A percentile compares a stretch with the other conserved stretches of the same genome.
These are phyloP conservation scores for Mimumesa dahlbomi DNA, from an alignment of 2,888 invertebrate species.

Conservation along the genomic window DNA sequence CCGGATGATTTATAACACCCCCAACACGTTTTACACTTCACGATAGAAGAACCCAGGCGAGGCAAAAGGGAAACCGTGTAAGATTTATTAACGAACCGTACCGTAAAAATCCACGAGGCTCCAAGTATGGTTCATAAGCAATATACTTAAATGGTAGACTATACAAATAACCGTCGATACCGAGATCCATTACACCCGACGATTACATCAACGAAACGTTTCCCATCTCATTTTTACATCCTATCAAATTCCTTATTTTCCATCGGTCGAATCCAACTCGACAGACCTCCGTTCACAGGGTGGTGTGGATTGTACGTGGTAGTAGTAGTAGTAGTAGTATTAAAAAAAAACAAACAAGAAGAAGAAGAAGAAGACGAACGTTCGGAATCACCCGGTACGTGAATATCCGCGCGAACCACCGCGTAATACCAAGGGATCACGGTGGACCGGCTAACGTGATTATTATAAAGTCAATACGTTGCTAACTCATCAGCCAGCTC, in stretches of 20 bases:
- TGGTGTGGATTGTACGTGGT: too few species aligned
- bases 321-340: too few species aligned
- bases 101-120: slow-evolving; percentile 4
- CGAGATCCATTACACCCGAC: slow-evolving; percentile 10
- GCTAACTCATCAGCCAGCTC: slow-evolving; percentile 80
- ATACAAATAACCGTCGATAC: slow-evolving; percentile 18
- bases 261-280: not conserved
- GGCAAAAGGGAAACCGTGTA: too few species aligned
- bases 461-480: slow-evolving; percentile 81
- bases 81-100: not conserved
- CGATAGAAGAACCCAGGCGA: not conserved
- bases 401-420: slow-evolving; percentile 69
- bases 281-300: not conserved
- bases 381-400: slow-evolving; percentile 69
- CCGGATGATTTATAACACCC: not conserved
- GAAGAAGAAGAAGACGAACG: slow-evolving; percentile 1
- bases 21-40: not conserved
- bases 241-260: slow-evolving; percentile 3
- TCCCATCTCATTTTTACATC: not conserved
- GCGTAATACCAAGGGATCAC: slow-evolving; percentile 73
- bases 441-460: slow-evolving; percentile 78
- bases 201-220: slow-evolving; percentile 8
- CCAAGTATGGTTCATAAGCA: not conserved
- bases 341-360: too few species aligned
- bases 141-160: slow-evolving; percentile 12